Conservation (phyloP, 2,113 vertebrate species). For the Apodemus speciosus region DNA sequence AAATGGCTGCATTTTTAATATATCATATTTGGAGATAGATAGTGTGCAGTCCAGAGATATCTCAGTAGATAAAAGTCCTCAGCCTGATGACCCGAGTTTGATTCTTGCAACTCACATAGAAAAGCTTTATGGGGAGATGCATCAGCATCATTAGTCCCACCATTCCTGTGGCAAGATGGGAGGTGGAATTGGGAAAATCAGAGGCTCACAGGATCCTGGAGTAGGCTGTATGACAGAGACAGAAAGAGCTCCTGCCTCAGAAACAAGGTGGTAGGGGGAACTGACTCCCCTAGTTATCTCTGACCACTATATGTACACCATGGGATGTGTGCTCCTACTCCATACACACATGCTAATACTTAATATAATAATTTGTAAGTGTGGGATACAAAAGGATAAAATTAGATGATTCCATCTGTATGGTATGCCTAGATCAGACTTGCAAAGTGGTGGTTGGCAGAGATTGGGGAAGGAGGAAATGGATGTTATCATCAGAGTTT, state of each 20-base stretch:
- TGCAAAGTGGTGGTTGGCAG: background rate
- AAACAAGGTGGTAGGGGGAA: background rate
- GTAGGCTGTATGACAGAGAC: background rate
- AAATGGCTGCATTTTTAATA: background rate
- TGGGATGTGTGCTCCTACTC: too few relatives aligned
- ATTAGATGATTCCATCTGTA: background rate
- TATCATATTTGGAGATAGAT: too few relatives aligned
- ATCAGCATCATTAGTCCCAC: background rate
- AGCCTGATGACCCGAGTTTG: background rate
- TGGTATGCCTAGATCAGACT: background rate
- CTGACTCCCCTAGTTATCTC: background rate
- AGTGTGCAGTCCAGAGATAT: background rate
- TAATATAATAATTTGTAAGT: background rate
- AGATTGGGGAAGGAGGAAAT: too few relatives aligned
- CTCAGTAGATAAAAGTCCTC: background rate
- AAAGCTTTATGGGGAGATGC: background rate
- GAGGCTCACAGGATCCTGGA: background rate
- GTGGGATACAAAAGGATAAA: background rate
- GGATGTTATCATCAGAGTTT: background rate
- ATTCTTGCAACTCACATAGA: too few relatives aligned
- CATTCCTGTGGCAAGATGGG: background rate
- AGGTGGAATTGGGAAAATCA: too few relatives aligned
- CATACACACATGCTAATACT: background rate
- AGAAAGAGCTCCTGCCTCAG: too few relatives aligned
- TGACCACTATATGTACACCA: background rate